Evolutionary conservation across 92 coral and sea anemone genomes (phyloP).

Genomic region (Zoanthus sansibaricus): DNA sequence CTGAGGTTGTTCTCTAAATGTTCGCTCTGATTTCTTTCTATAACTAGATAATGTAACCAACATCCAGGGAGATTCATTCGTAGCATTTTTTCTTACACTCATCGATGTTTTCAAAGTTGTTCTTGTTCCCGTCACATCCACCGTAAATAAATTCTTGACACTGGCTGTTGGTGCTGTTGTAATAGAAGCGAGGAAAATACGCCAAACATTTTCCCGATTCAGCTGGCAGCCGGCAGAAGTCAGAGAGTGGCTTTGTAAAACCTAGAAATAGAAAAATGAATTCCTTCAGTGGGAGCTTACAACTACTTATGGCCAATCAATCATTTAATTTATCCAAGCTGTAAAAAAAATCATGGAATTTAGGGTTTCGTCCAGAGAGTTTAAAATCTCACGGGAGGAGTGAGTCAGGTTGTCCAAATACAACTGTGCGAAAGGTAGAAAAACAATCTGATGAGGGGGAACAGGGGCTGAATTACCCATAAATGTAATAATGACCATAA

Average conservation of each 20-base stretch:
- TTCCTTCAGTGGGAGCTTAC: background rate
- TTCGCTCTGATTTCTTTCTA: too few relatives aligned
- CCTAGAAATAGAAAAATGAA: conserved; percentile 13
- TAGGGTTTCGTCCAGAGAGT: too few relatives aligned
- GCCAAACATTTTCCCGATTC: conserved; percentile 75
- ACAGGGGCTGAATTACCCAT: too few relatives aligned
- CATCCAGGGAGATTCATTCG: background rate
- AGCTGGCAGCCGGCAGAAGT: conserved; percentile 57
- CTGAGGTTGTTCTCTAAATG: too few relatives aligned
- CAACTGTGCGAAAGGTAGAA: too few relatives aligned
- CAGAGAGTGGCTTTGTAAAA: conserved; percentile 45
- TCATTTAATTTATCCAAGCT: too few relatives aligned
- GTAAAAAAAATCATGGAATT: too few relatives aligned
- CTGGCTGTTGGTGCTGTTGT: conserved; percentile 44
- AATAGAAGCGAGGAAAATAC: conserved; percentile 69
- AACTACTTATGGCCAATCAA: too few relatives aligned
- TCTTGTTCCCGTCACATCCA: conserved; percentile 75
- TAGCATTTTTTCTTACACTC: conserved; percentile 63
- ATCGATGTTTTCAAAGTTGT: conserved; percentile 60
- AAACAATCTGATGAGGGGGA: too few relatives aligned
- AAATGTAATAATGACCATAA: too few relatives aligned
- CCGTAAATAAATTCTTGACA: conserved; percentile 75
- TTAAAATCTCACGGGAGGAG: too few relatives aligned
- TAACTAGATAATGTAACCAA: background rate
- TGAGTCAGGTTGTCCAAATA: too few relatives aligned